Percentiles rank a stretch among this genome's conserved stretches.
phyloP scores from a whole-genome alignment of 1,140 invertebrate genomes.

The Zaprionus camerounensis region DNA sequence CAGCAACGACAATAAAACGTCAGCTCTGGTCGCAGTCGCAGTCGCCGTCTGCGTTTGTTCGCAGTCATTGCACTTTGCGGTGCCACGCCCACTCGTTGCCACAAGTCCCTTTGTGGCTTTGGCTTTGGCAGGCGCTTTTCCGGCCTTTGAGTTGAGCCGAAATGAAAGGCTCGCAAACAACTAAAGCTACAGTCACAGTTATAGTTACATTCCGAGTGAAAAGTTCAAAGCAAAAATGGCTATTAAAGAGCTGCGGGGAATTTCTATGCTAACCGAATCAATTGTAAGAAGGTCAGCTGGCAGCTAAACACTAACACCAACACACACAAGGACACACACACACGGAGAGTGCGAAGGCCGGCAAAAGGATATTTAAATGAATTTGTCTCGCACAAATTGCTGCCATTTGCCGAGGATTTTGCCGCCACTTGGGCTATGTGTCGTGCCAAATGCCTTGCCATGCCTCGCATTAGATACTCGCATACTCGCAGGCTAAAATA shows the following conservation, averaged over 20 bases:
- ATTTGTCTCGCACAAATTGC: slow-evolving; percentile 82
- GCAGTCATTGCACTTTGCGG: slow-evolving; percentile 73
- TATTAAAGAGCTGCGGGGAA: slow-evolving; percentile 50
- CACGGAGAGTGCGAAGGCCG: slow-evolving; percentile 1
- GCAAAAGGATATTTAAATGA: slow-evolving; percentile 77
- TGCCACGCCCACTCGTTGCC: slow-evolving; percentile 44
- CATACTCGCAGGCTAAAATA: slow-evolving; percentile 81
- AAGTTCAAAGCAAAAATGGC: slow-evolving; percentile 64
- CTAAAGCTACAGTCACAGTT: slow-evolving; percentile 65
- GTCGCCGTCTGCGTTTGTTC: slow-evolving; percentile 30
- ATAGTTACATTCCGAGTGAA: slow-evolving; percentile 65
- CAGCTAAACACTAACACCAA: slow-evolving; percentile 4
- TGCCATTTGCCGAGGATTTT: slow-evolving; percentile 72
- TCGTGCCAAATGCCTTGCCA: slow-evolving; percentile 74
- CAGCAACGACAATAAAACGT: slow-evolving; percentile 69
- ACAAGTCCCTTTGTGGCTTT: slow-evolving; percentile 61
- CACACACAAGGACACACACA: slow-evolving; percentile 17
- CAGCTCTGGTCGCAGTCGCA: slow-evolving; percentile 39
- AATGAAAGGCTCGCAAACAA: slow-evolving; percentile 54
- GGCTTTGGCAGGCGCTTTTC: slow-evolving; percentile 72
- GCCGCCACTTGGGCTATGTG: slow-evolving; percentile 79
- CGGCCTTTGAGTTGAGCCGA: slow-evolving; percentile 66
- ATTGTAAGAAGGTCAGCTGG: slow-evolving; percentile 72
- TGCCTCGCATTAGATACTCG: slow-evolving; percentile 70
- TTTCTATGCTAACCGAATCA: slow-evolving; percentile 61